phyloP scores from a whole-genome alignment of 2,888 invertebrate species.

The Agriopis leucophaearia region DNA sequence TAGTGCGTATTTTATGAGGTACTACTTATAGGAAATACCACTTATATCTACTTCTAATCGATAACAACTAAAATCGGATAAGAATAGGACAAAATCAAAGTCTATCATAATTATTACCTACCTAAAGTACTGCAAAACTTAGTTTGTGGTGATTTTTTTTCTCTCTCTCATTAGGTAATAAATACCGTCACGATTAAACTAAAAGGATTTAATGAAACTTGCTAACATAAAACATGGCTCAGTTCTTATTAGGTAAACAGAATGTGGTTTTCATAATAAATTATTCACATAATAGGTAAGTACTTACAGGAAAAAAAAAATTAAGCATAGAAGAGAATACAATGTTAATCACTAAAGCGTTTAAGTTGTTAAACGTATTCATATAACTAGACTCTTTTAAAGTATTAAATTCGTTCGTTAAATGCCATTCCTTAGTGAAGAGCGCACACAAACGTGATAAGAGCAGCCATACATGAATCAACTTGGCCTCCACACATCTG shows the following conservation, averaged over 20 bases:
- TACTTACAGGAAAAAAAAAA: not conserved
- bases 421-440: conserved; percentile 57
- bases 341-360: not conserved
- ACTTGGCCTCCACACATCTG: conserved; percentile 77
- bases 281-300: no score
- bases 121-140: no score
- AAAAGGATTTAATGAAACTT: no score
- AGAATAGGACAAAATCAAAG: not conserved
- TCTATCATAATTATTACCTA: not conserved
- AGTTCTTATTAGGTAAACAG: no score
- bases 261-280: no score
- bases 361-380: not conserved
- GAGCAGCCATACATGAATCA: conserved; percentile 65
- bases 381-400: conserved; percentile 12
- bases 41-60: no score
- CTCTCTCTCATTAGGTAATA: no score
- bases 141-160: no score
- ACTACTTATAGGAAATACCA: not conserved
- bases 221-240: no score
- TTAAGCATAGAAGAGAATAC: not conserved
- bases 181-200: no score
- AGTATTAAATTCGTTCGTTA: conserved; percentile 50
- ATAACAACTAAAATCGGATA: not conserved
- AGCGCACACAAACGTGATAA: conserved; percentile 70
- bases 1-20: no score